phyloP scores from a whole-genome alignment of 2,888 invertebrate species.

The Cantharis flavilabris region DNA sequence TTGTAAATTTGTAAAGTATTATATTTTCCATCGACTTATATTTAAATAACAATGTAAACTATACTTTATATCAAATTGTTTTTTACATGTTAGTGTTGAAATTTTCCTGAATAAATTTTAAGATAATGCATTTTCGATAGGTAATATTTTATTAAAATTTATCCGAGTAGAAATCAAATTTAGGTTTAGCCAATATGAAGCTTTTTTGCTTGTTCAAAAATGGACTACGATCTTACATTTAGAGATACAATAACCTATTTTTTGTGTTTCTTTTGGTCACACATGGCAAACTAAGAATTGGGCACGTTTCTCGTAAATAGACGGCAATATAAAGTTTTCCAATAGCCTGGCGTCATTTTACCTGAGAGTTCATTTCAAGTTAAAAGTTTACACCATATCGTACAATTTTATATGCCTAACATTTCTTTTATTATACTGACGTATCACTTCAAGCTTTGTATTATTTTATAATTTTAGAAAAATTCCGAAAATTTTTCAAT shows the following conservation, averaged over 20 bases:
- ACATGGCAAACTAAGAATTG: conserved; percentile 4
- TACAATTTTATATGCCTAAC: neutral
- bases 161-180: neutral
- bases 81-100: neutral
- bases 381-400: neutral
- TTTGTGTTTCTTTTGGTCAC: conserved; percentile 3
- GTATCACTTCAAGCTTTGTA: neutral
- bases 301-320: conserved; percentile 2
- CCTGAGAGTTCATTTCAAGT: conserved; percentile 1
- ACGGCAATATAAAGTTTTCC: conserved; percentile 4
- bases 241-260: conserved; percentile 2
- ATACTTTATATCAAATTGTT: neutral
- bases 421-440: neutral
- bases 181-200: neutral
- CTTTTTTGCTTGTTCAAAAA: neutral
- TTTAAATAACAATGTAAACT: neutral
- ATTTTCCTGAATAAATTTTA: neutral
- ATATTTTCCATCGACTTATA: neutral
- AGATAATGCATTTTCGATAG: neutral
- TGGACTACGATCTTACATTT: neutral
- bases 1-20: neutral
- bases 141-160: neutral
- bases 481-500: neutral
- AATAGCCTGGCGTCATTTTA: conserved; percentile 2
- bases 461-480: neutral